phyloP scores from a whole-genome alignment of 2,888 invertebrate species.

The Blera fallax region DNA sequence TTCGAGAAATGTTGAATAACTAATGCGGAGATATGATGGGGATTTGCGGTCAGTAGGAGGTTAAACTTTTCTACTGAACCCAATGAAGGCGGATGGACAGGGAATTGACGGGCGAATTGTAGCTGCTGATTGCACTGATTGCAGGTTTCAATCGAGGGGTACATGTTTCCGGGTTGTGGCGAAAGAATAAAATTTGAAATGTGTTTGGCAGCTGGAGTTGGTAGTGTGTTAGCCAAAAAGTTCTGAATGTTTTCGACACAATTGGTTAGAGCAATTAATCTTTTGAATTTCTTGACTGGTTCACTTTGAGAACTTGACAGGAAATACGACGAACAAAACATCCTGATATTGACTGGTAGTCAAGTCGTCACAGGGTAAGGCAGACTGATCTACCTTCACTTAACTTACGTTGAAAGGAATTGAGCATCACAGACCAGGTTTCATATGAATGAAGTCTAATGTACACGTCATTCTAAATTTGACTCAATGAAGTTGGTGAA shows the following conservation, averaged over 20 bases:
- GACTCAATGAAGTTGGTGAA: no score
- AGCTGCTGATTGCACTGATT: slow-evolving; percentile 47
- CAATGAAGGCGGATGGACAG: slow-evolving; percentile 20
- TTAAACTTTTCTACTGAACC: slow-evolving; percentile 15
- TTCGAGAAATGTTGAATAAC: slow-evolving; percentile 52
- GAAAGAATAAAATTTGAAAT: no score
- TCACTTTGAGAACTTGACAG: no score
- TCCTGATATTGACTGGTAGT: no score
- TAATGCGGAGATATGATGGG: slow-evolving; percentile 48
- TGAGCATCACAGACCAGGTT: no score
- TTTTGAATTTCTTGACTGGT: no score
- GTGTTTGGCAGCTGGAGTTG: neutral
- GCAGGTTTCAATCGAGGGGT: slow-evolving; percentile 16
- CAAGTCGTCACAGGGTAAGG: no score
- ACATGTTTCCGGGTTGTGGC: slow-evolving; percentile 6
- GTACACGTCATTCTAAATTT: no score
- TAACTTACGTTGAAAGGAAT: no score
- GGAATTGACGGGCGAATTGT: slow-evolving; percentile 33
- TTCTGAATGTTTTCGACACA: neutral
- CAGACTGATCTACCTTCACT: no score
- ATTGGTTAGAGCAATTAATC: neutral
- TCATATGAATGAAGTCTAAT: no score
- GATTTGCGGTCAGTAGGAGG: slow-evolving; percentile 35
- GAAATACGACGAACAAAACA: no score
- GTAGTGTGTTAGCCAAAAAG: neutral